A percentile compares a stretch with the other conserved stretches of the same genome.
Conservation (phyloP, 2,888 invertebrate species). For the Trichogramma dendrolimi region DNA sequence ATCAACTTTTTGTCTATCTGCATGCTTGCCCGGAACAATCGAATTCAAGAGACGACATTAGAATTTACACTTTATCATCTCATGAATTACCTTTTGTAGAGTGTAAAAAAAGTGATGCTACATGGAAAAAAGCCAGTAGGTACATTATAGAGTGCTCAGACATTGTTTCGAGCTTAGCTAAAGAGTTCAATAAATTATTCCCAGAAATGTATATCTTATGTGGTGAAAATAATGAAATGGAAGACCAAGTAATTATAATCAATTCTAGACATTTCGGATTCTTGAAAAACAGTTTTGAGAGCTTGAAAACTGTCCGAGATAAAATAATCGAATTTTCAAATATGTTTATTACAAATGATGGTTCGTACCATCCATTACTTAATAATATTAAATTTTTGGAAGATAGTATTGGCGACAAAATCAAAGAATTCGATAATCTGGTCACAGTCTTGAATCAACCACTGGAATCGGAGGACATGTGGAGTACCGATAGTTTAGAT, state of each 20-base stretch:
- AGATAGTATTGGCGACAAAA: constrained; percentile 29
- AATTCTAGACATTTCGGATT: constrained; percentile 37
- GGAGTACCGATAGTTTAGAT: not conserved
- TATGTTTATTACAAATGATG: constrained; percentile 30
- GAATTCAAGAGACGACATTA: constrained; percentile 32
- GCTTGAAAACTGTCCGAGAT: constrained; percentile 28
- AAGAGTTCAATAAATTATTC: constrained; percentile 29
- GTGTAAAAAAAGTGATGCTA: constrained; percentile 37
- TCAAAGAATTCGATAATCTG: constrained; percentile 21
- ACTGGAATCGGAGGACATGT: not conserved
- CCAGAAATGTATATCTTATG: constrained; percentile 16
- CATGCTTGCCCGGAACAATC: constrained; percentile 59
- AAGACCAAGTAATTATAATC: constrained; percentile 26
- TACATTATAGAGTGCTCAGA: constrained; percentile 35
- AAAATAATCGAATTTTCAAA: constrained; percentile 28
- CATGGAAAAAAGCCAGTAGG: constrained; percentile 37
- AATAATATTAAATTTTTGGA: constrained; percentile 36
- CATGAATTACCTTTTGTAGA: constrained; percentile 35
- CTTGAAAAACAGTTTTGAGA: constrained; percentile 32
- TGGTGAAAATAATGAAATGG: constrained; percentile 15
- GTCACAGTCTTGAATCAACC: not conserved
- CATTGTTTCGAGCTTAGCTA: constrained; percentile 29
- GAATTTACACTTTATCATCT: constrained; percentile 35
- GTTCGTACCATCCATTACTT: constrained; percentile 41
- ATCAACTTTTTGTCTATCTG: constrained; percentile 67